These are phyloP conservation scores for Meleagris gallopavo DNA, from an alignment of 2,113 vertebrate species.

Conservation along the genomic window DNA sequence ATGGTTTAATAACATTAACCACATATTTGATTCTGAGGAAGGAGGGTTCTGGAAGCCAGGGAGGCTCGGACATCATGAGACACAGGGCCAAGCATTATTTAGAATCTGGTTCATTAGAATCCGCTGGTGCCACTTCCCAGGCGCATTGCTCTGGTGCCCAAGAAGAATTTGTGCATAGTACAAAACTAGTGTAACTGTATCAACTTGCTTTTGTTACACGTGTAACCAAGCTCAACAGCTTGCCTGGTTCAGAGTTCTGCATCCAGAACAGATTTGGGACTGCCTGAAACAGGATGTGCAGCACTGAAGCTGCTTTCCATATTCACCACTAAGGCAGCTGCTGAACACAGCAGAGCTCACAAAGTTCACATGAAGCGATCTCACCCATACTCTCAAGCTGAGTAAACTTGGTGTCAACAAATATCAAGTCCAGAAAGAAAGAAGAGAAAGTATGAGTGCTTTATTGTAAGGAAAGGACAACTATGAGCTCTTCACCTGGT, in stretches of 20 bases:
- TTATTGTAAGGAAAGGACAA: background rate
- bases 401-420: background rate
- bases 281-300: background rate
- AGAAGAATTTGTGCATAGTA: background rate
- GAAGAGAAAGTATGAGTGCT: background rate
- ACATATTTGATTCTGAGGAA: conserved; percentile 15
- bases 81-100: background rate
- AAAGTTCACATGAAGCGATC: background rate
- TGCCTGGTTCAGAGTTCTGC: background rate
- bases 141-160: background rate
- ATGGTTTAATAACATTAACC: background rate
- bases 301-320: background rate
- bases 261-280: background rate
- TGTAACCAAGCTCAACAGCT: background rate
- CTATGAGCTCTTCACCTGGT: background rate
- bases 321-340: background rate
- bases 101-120: background rate
- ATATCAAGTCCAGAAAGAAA: conserved; percentile 8
- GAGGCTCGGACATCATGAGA: conserved; percentile 7
- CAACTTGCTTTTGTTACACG: background rate
- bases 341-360: background rate
- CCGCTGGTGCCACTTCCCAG: background rate
- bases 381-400: background rate
- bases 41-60: background rate
- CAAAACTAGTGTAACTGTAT: background rate